Evolutionary conservation across 2,797 vertebrate species (phyloP).

Genomic region (Clarias pachynema): DNA sequence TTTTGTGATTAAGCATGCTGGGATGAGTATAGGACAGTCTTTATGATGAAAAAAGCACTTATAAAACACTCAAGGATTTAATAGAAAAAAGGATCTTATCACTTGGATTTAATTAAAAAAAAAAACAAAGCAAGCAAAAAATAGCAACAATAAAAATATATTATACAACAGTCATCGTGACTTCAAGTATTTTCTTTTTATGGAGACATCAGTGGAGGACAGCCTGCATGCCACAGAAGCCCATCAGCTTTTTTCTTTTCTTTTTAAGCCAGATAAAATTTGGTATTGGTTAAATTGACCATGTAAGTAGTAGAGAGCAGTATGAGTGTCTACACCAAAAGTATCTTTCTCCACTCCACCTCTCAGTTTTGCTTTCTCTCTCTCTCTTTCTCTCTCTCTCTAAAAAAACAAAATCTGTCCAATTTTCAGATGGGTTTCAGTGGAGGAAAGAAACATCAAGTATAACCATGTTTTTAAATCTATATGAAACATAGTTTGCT

Average conservation of each 20-base stretch:
- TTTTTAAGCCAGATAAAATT: constrained; percentile 40
- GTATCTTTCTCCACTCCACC: neutral
- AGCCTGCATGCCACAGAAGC: neutral
- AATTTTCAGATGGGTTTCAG: neutral
- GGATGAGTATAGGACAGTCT: neutral
- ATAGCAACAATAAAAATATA: neutral
- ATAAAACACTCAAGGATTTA: neutral
- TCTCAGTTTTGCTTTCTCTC: constrained; percentile 3
- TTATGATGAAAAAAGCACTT: neutral
- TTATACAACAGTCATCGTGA: neutral
- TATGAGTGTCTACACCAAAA: constrained; percentile 8
- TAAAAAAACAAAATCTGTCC: neutral
- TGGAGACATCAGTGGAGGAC: neutral
- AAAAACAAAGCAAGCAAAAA: constrained; percentile 4
- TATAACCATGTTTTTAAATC: neutral
- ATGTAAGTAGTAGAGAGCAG: constrained; percentile 40
- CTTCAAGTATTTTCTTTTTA: neutral
- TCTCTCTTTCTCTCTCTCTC: neutral
- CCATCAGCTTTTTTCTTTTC: constrained; percentile 19
- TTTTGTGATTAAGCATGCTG: constrained; percentile 10
- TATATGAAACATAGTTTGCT: neutral
- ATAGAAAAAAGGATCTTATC: neutral
- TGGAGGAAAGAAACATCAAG: neutral
- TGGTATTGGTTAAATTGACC: constrained; percentile 37
- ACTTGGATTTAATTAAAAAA: neutral